Evolutionary conservation across 1,140 invertebrate genomes (phyloP).

Genomic region (roundworm (Caenorhabditis elegans)): WBcel235 BX284602.5:6853001-6853500

Average conservation of each 20-base stretch:
- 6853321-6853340: neutral
- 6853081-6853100: no score
- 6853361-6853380: neutral
- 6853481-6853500: neutral
- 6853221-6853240: conserved; percentile 70
- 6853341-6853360: neutral
- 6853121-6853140: no score
- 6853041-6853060: no score
- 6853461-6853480: neutral
- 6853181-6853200: neutral
- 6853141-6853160: neutral
- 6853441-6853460: neutral
- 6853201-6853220: conserved; percentile 68
- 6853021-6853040: no score
- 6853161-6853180: neutral
- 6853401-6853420: conserved; percentile 3
- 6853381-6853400: neutral
- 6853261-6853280: conserved; percentile 68
- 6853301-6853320: neutral
- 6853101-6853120: no score
- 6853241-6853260: conserved; percentile 69
- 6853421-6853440: neutral
- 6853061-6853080: no score
- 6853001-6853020: no score
- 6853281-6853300: conserved; percentile 35